Evolutionary conservation across 2,888 invertebrate genomes (phyloP).

Genomic region (Halictus ligatus): DNA sequence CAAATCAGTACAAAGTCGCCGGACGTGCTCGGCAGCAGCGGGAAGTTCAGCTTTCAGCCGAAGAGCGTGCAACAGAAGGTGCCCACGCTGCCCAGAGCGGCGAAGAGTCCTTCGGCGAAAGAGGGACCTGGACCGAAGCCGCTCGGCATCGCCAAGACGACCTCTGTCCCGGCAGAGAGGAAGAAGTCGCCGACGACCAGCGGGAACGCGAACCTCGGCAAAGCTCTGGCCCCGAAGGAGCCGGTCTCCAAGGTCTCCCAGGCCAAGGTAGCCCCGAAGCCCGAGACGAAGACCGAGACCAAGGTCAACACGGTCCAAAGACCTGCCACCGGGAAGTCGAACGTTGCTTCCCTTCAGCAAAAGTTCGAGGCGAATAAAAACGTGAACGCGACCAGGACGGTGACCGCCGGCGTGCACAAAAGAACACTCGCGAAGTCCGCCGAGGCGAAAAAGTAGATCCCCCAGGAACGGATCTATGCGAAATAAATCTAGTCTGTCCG

Average conservation of each 20-base stretch:
- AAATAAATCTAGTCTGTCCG: slow-evolving; percentile 68
- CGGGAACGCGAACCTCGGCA: slow-evolving; percentile 43
- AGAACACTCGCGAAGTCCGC: slow-evolving; percentile 62
- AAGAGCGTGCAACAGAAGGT: slow-evolving; percentile 81
- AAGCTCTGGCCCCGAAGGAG: slow-evolving; percentile 64
- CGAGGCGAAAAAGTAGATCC: slow-evolving; percentile 65
- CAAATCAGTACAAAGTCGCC: slow-evolving; percentile 85
- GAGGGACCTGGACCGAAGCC: slow-evolving; percentile 82
- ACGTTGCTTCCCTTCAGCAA: slow-evolving; percentile 91
- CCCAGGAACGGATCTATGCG: slow-evolving; percentile 24
- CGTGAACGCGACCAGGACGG: slow-evolving; percentile 64
- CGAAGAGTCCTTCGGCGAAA: slow-evolving; percentile 79
- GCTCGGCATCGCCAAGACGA: slow-evolving; percentile 83
- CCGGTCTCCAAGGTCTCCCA: slow-evolving; percentile 41
- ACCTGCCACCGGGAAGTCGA: slow-evolving; percentile 87
- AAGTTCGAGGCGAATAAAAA: slow-evolving; percentile 88
- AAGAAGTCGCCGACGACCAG: slow-evolving; percentile 74
- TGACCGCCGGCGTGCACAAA: slow-evolving; percentile 62
- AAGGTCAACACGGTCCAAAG: slow-evolving; percentile 71
- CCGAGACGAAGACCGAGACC: slow-evolving; percentile 49
- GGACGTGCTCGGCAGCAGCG: slow-evolving; percentile 80
- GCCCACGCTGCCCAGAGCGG: slow-evolving; percentile 81
- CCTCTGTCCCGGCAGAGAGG: slow-evolving; percentile 81
- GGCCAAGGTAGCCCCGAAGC: slow-evolving; percentile 42
- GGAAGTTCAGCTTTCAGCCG: slow-evolving; percentile 53